Evolutionary conservation across 2,113 vertebrate genomes (phyloP), one percentile per base, ranked within the genome.

Genomic region (Tupaia tana): DNA sequence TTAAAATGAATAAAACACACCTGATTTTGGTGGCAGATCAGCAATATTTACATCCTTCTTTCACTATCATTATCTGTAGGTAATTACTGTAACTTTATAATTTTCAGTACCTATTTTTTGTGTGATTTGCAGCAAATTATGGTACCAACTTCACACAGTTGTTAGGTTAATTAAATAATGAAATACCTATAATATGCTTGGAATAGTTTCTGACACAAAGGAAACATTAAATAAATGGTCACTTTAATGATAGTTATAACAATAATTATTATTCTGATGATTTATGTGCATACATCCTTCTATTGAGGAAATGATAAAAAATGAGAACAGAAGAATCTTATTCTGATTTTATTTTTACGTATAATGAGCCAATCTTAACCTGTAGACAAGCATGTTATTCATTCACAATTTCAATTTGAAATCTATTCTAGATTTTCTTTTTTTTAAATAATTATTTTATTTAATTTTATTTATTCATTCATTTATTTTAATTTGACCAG

Each of bases 331-430:
- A 83, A 92, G 52, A 67, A 79, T 71, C 86, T 92, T 66, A 78
- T 63, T 96, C 69, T 93, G 19, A 89, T 90, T 95, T 92, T 77
- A 79, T 82, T 77, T 83, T 91, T 63, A 95, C 83, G 15, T 58
- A 67, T 86, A 92, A 81, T 59, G 25, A 96, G 20, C 3, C 58
- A 89, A 31, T 81, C 14, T 34, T 59, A 71, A 80, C 18, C 52
- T 93, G 43, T 31, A 89, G 29, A 77, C 89, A 94, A 78, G 63
- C 56, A 31, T 1, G 61, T 86, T n/a, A 77, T 73, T 63, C 25
- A 77, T 74, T 93, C 43, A 70, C 8, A 91, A 31, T 66, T 91
- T 95, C 9, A 71, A 54, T 81, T 70, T 67, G 27, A 85, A 52
- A 2, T n/a, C 5, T 85, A 29, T 56, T 69, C 31, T 31, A 73